These are phyloP conservation scores for Drosophila borealis DNA, from an alignment of 2,888 invertebrate species.

Conservation along the genomic window DNA sequence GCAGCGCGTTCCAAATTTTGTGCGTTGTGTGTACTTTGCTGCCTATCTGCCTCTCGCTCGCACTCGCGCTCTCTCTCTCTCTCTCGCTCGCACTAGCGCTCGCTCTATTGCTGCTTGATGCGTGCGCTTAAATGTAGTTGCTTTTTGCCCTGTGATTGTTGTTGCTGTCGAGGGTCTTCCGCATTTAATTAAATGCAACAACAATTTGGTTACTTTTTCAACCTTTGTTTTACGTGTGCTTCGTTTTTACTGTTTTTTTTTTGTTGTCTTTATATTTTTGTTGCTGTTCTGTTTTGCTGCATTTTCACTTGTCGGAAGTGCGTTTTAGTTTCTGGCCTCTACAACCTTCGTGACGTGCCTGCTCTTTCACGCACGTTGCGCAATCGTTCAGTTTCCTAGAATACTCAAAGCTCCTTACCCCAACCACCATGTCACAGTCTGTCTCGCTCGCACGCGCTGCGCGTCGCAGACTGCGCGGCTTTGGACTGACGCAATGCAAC, in stretches of 20 bases:
- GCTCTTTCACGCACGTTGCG: conserved; percentile 50
- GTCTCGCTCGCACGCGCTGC: conserved; percentile 23
- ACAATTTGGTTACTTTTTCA: conserved; percentile 55
- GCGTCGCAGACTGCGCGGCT: conserved; percentile 53
- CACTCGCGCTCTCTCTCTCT: conserved; percentile 19
- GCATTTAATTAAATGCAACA: conserved; percentile 82
- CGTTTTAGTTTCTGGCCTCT: conserved; percentile 40
- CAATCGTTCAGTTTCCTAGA: conserved; percentile 70
- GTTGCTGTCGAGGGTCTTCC: conserved; percentile 65
- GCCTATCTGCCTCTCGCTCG: conserved; percentile 10
- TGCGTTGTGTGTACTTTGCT: conserved; percentile 53
- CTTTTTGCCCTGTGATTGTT: conserved; percentile 23
- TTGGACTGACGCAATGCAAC: conserved; percentile 64
- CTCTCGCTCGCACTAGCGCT: conserved; percentile 9
- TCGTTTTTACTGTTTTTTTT: conserved; percentile 32
- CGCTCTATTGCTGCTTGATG: conserved; percentile 34
- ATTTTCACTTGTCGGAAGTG: conserved; percentile 77
- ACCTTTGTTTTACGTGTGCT: conserved; percentile 51
- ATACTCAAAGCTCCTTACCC: conserved; percentile 48
- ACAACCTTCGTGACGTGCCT: conserved; percentile 11
- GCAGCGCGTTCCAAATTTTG: conserved; percentile 76
- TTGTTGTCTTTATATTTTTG: neutral
- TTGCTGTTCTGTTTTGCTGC: conserved; percentile 52
- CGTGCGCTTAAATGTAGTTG: conserved; percentile 72
- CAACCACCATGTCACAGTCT: conserved; percentile 13